phyloP scores from a whole-genome alignment of 2,888 invertebrate species.

The Apamea monoglypha region DNA sequence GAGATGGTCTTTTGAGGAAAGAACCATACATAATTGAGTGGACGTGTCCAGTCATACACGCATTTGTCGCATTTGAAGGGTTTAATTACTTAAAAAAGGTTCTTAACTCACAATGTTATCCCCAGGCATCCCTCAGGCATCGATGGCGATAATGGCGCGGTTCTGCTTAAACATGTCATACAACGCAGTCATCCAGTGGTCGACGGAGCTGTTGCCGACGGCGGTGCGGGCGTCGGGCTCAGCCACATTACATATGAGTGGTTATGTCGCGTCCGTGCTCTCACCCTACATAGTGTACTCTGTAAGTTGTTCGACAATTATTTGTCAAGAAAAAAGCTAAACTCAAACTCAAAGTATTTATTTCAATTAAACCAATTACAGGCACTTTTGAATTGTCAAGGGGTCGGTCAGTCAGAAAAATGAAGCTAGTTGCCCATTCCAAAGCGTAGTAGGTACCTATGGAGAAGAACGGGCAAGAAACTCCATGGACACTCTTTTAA shows the following conservation, averaged over 20 bases:
- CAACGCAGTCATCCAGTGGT: conserved; percentile 86
- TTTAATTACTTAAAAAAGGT: background rate
- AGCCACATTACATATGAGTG: conserved; percentile 85
- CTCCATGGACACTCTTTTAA: too few species aligned
- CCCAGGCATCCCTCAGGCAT: conserved; percentile 70
- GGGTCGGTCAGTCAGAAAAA: too few species aligned
- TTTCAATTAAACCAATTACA: too few species aligned
- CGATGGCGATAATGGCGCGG: conserved; percentile 83
- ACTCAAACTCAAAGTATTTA: too few species aligned
- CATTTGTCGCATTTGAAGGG: background rate
- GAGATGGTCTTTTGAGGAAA: background rate
- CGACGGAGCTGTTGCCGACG: conserved; percentile 85
- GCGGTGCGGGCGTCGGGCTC: conserved; percentile 84
- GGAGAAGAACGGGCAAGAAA: too few species aligned
- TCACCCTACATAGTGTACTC: conserved; percentile 86
- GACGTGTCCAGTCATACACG: background rate
- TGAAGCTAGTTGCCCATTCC: too few species aligned
- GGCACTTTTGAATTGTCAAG: too few species aligned
- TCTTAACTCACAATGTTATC: background rate
- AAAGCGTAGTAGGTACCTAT: too few species aligned
- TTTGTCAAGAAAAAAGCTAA: background rate
- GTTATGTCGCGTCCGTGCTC: conserved; percentile 81
- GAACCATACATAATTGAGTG: background rate
- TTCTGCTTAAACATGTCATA: conserved; percentile 88
- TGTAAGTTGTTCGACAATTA: conserved; percentile 68